phyloP scores from a whole-genome alignment of 2,888 invertebrate genomes.

The Suillia variegata region DNA sequence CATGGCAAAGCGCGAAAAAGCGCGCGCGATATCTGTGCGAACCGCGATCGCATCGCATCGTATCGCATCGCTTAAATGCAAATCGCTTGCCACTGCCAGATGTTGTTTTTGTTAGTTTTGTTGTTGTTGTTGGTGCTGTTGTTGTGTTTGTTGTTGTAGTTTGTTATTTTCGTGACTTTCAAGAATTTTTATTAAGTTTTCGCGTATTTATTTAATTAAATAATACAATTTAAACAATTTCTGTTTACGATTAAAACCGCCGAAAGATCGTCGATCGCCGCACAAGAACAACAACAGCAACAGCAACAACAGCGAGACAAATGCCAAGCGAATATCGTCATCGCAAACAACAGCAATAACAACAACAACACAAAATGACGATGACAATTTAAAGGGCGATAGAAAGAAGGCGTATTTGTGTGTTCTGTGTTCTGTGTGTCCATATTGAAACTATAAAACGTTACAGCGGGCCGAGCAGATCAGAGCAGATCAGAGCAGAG shows the following conservation, averaged over 20 bases:
- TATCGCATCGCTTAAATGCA: too few relatives aligned
- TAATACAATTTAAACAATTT: background rate
- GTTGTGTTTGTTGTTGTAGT: background rate
- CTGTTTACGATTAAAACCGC: too few relatives aligned
- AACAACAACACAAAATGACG: too few relatives aligned
- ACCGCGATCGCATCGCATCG: background rate
- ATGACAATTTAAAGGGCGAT: too few relatives aligned
- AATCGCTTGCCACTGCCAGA: background rate
- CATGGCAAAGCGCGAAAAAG: background rate
- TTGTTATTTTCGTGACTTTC: too few relatives aligned
- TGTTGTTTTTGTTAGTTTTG: constrained; percentile 5
- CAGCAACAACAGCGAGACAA: too few relatives aligned
- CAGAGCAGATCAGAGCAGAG: too few relatives aligned
- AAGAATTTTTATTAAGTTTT: too few relatives aligned
- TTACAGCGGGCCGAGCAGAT: too few relatives aligned
- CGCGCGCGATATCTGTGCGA: background rate
- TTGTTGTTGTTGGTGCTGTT: background rate
- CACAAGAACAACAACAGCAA: constrained; percentile 5
- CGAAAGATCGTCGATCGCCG: background rate
- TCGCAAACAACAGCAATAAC: background rate
- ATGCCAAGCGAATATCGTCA: constrained; percentile 10
- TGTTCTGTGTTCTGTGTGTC: too few relatives aligned
- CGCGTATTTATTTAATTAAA: background rate
- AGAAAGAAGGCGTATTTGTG: too few relatives aligned
- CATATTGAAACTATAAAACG: too few relatives aligned